Percentiles rank a stretch among this genome's conserved stretches.
Evolutionary conservation across 1,140 invertebrate species (phyloP).

Genomic region (Temnothorax longispinosus): DNA sequence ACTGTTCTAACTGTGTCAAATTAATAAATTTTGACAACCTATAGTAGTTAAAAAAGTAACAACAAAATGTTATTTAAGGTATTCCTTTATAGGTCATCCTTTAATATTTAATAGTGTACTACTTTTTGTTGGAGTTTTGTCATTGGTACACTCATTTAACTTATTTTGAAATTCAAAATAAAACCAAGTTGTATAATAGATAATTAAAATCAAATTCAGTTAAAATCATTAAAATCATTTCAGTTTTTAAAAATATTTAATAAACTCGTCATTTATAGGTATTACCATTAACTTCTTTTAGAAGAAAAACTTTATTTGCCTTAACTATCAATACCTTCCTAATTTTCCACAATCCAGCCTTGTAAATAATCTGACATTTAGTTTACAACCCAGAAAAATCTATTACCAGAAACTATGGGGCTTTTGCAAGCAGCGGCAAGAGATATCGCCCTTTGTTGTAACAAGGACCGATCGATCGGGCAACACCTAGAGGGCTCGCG

Average conservation of each 20-base stretch:
- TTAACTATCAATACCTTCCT: not conserved
- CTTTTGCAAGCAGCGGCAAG: conserved; percentile 15
- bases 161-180: not conserved
- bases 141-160: not conserved
- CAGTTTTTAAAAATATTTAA: not conserved
- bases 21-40: too few species aligned
- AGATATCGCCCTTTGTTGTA: conserved; percentile 37
- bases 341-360: not conserved
- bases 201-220: not conserved
- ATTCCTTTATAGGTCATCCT: too few species aligned
- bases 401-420: not conserved
- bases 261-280: not conserved
- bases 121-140: not conserved
- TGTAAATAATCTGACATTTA: conserved; percentile 7
- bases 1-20: too few species aligned
- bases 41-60: too few species aligned
- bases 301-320: not conserved
- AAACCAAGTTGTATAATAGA: not conserved
- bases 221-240: not conserved
- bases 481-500: not conserved
- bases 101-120: too few species aligned
- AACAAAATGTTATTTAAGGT: too few species aligned
- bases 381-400: not conserved
- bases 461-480: conserved; percentile 29
- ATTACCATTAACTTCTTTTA: not conserved